phyloP scores from a whole-genome alignment of 2,888 invertebrate species.

The Amphimallon solstitiale region DNA sequence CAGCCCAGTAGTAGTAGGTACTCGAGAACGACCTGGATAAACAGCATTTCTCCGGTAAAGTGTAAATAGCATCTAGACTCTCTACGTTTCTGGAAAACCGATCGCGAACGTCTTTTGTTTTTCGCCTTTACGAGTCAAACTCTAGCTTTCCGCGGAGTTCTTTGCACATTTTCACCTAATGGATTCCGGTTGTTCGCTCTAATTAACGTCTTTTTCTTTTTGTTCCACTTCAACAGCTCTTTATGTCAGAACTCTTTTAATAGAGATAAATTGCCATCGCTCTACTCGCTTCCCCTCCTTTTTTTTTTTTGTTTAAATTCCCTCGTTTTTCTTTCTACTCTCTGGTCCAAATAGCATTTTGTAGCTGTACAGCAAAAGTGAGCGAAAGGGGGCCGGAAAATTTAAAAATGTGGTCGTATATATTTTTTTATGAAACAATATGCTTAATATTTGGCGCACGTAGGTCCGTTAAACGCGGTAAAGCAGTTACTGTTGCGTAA shows the following conservation, averaged over 20 bases:
- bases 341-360: not conserved
- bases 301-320: slow-evolving; percentile 7
- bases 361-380: not conserved
- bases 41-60: slow-evolving; percentile 35
- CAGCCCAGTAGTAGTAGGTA: slow-evolving; percentile 37
- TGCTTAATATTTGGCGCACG: slow-evolving; percentile 32
- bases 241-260: slow-evolving; percentile 26
- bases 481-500: slow-evolving; percentile 33
- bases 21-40: slow-evolving; percentile 37
- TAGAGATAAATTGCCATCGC: slow-evolving; percentile 17
- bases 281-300: not conserved
- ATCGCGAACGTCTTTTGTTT: slow-evolving; percentile 36
- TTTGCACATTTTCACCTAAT: slow-evolving; percentile 24
- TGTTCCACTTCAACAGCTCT: slow-evolving; percentile 11
- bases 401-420: slow-evolving; percentile 30
- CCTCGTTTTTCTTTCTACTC: not conserved
- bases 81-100: slow-evolving; percentile 33
- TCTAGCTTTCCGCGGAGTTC: slow-evolving; percentile 25
- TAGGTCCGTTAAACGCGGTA: slow-evolving; percentile 32
- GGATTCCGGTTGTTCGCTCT: slow-evolving; percentile 31
- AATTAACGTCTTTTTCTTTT: slow-evolving; percentile 28
- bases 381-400: slow-evolving; percentile 18
- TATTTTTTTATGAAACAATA: slow-evolving; percentile 33
- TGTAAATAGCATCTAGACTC: slow-evolving; percentile 31
- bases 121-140: slow-evolving; percentile 30